Conservation (phyloP, 2,888 invertebrate genomes). For the Calliopum simillimum region DNA sequence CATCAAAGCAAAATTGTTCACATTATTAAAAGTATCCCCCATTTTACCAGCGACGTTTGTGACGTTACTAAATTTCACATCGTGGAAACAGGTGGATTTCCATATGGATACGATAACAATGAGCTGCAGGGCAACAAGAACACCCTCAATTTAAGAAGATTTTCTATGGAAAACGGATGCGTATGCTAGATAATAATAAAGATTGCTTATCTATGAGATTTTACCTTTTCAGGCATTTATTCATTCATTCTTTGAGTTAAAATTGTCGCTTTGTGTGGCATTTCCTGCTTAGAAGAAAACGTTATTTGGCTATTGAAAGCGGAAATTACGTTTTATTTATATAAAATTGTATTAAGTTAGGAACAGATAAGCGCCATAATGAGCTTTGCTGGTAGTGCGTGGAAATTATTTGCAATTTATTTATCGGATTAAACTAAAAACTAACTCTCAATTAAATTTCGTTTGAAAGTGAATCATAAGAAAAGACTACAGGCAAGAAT, state of each 20-base stretch:
- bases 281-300: conserved; percentile 14
- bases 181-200: conserved; percentile 47
- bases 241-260: conserved; percentile 37
- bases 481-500: too few relatives aligned
- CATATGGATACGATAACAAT: background rate
- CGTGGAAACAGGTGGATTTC: conserved; percentile 30
- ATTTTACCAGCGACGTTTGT: background rate
- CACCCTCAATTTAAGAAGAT: background rate
- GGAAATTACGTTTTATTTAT: conserved; percentile 61
- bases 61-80: conserved; percentile 20
- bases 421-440: too few relatives aligned
- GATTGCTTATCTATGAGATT: conserved; percentile 53
- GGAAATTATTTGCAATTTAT: too few relatives aligned
- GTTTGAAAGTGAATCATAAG: too few relatives aligned
- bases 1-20: conserved; percentile 56
- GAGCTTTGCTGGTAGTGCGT: background rate
- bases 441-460: too few relatives aligned
- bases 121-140: background rate
- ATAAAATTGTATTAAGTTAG: conserved; percentile 45
- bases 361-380: background rate
- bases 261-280: conserved; percentile 53
- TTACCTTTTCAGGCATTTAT: conserved; percentile 47
- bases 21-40: conserved; percentile 3
- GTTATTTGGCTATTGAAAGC: conserved; percentile 24
- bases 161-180: conserved; percentile 17